These are phyloP conservation scores for Muntiacus reevesi DNA, from an alignment of 2,113 vertebrate species.

Conservation along the genomic window DNA sequence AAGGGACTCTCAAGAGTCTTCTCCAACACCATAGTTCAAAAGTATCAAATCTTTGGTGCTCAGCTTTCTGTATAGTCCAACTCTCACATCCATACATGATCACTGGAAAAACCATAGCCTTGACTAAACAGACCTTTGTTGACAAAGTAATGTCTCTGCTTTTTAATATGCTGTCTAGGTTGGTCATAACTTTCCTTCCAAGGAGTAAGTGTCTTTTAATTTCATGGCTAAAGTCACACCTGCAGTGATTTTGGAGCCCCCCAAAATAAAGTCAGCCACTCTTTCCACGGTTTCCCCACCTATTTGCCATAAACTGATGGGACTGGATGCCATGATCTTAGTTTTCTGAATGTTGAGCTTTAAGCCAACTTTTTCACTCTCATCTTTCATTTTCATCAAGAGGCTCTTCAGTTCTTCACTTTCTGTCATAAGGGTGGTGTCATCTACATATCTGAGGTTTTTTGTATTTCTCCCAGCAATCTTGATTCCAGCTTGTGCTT, in stretches of 20 bases:
- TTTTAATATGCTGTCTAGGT: background rate
- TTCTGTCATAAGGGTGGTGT: background rate
- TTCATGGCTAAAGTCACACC: background rate
- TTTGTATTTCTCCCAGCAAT: background rate
- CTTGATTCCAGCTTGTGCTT: background rate
- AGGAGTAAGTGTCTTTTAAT: background rate
- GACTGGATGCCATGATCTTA: background rate
- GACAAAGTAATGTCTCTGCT: background rate
- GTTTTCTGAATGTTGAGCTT: background rate
- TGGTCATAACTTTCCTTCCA: background rate
- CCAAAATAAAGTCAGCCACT: accelerated
- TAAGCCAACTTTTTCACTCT: background rate
- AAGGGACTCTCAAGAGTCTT: background rate
- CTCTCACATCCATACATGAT: background rate
- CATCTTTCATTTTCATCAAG: background rate
- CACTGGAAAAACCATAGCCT: background rate
- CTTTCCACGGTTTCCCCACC: background rate
- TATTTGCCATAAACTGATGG: background rate
- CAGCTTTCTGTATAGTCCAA: background rate
- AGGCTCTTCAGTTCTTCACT: background rate
- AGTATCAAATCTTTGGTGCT: background rate
- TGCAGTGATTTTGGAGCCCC: background rate
- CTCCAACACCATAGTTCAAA: background rate
- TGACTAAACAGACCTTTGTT: background rate
- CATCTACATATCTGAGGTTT: background rate